phyloP scores from a whole-genome alignment of 2,797 vertebrate genomes.

The Gorsachius magnificus region DNA sequence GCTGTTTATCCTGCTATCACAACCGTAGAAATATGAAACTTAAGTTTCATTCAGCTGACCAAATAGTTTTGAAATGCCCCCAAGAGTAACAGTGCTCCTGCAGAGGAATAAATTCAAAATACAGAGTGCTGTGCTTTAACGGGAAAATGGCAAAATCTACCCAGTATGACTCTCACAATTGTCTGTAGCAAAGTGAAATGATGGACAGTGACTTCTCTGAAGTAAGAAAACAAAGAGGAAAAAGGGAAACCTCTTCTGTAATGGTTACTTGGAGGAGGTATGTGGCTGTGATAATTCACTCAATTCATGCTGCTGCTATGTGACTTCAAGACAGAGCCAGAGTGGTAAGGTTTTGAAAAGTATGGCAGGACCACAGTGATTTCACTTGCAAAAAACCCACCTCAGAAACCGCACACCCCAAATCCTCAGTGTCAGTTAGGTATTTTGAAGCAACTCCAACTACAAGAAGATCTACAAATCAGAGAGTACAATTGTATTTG shows the following conservation, averaged over 20 bases:
- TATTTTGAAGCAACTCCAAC: neutral
- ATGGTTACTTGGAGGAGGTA: neutral
- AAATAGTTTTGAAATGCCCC: neutral
- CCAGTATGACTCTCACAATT: neutral
- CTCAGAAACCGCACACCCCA: neutral
- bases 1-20: neutral
- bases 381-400: neutral
- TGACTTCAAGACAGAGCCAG: neutral
- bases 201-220: neutral
- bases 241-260: neutral
- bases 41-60: neutral
- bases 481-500: neutral
- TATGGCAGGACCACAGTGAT: neutral
- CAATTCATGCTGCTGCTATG: neutral
- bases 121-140: neutral
- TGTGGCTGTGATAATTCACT: neutral
- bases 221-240: neutral
- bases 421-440: neutral
- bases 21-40: neutral
- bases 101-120: neutral
- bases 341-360: neutral
- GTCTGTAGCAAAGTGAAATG: neutral
- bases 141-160: neutral
- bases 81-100: neutral
- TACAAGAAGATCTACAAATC: neutral